Percentiles rank a stretch among this genome's conserved stretches.
Evolutionary conservation across 2,797 vertebrate species (phyloP).

Genomic region (Semotilus atromaculatus): DNA sequence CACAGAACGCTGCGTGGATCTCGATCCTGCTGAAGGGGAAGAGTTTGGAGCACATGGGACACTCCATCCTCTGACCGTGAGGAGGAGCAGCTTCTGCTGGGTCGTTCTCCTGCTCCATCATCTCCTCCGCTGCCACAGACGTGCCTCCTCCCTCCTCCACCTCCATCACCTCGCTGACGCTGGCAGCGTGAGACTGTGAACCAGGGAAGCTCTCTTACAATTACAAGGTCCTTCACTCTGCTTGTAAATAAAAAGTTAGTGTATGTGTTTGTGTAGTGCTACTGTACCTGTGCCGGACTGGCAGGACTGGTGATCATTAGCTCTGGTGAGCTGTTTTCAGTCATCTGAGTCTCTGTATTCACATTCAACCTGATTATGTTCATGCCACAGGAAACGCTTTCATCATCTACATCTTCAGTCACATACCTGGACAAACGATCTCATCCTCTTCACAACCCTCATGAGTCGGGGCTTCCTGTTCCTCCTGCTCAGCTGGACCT

Average conservation of each 20-base stretch:
- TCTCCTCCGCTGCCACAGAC: constrained; percentile 17
- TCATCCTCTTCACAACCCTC: constrained; percentile 37
- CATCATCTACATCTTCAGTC: neutral
- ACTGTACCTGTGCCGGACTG: constrained; percentile 58
- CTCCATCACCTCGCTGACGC: constrained; percentile 56
- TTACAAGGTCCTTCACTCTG: neutral
- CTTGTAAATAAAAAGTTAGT: neutral
- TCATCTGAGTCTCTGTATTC: constrained; percentile 74
- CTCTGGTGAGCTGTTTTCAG: constrained; percentile 62
- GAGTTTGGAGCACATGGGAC: constrained; percentile 85
- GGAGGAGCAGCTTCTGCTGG: neutral
- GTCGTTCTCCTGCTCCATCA: constrained; percentile 34
- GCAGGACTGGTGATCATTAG: constrained; percentile 59
- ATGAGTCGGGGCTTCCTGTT: constrained; percentile 31
- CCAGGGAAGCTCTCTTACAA: neutral
- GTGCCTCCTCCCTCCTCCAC: constrained; percentile 48
- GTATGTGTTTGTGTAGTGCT: neutral
- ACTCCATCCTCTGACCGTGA: constrained; percentile 68
- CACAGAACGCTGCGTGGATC: constrained; percentile 90
- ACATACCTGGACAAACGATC: constrained; percentile 74
- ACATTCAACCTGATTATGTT: neutral
- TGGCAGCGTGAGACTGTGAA: constrained; percentile 12
- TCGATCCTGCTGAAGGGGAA: constrained; percentile 83
- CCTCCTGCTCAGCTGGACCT: constrained; percentile 20
- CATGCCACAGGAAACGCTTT: neutral